Evolutionary conservation across 2,888 invertebrate species (phyloP).

Genomic region (Atrina japonica): DNA sequence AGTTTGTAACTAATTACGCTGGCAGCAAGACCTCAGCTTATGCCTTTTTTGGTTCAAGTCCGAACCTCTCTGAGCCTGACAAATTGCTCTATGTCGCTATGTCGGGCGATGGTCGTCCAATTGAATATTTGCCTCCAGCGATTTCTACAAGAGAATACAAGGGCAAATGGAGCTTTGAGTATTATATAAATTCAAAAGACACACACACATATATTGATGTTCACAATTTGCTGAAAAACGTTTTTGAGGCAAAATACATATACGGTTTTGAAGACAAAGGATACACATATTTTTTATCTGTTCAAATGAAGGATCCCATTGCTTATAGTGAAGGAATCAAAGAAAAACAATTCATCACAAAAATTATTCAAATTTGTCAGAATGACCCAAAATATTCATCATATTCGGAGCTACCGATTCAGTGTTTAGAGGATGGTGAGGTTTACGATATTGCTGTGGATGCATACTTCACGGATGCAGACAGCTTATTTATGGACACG

Average conservation of each 20-base stretch:
- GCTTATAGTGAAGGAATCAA: background rate
- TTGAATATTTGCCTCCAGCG: conserved; percentile 25
- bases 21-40: conserved; percentile 27
- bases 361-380: conserved; percentile 42
- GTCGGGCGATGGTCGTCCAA: conserved; percentile 22
- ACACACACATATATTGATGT: conserved; percentile 32
- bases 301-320: conserved; percentile 41
- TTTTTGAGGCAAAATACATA: conserved; percentile 38
- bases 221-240: background rate
- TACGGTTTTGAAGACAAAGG: conserved; percentile 38
- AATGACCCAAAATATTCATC: conserved; percentile 34
- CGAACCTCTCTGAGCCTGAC: background rate
- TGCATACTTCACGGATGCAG: conserved; percentile 18
- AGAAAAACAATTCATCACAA: conserved; percentile 31
- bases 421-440: conserved; percentile 23
- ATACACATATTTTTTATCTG: conserved; percentile 38
- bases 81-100: conserved; percentile 40
- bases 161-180: conserved; percentile 6
- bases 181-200: conserved; percentile 12
- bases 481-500: background rate
- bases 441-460: conserved; percentile 35
- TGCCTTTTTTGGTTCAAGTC: conserved; percentile 33
- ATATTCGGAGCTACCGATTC: conserved; percentile 40
- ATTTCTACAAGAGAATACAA: conserved; percentile 34
- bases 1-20: conserved; percentile 18